phyloP scores from a whole-genome alignment of 2,797 vertebrate species.

The Menidia menidia region DNA sequence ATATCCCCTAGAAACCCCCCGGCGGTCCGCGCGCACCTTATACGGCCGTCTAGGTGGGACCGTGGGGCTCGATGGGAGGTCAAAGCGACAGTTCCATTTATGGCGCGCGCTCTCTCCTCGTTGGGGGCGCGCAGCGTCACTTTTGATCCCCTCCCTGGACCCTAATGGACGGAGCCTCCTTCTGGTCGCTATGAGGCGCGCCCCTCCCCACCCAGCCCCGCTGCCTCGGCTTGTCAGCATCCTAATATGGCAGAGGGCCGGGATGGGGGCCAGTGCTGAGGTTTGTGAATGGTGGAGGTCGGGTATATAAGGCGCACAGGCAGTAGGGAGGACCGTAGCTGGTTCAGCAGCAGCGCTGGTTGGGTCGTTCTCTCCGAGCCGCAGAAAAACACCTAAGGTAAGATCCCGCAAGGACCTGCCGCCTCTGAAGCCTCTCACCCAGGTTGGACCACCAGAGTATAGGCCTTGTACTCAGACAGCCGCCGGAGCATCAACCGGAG shows the following conservation, averaged over 20 bases:
- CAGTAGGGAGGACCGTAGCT: slow-evolving; percentile 74
- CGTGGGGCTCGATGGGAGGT: slow-evolving; percentile 83
- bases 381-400: slow-evolving; percentile 85
- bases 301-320: slow-evolving; percentile 81
- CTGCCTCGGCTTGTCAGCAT: slow-evolving; percentile 71
- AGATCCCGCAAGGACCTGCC: slow-evolving; percentile 61
- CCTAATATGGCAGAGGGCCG: slow-evolving; percentile 95
- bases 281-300: slow-evolving; percentile 79
- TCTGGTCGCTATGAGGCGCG: slow-evolving; percentile 31
- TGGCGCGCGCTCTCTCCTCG: slow-evolving; percentile 85
- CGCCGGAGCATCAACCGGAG: slow-evolving; percentile 32
- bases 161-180: slow-evolving; percentile 49
- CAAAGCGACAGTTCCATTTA: slow-evolving; percentile 91
- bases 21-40: slow-evolving; percentile 86
- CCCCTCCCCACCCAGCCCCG: slow-evolving; percentile 42
- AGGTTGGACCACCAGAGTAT: slow-evolving; percentile 34
- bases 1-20: slow-evolving; percentile 71
- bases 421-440: slow-evolving; percentile 42
- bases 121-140: slow-evolving; percentile 70
- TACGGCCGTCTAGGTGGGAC: slow-evolving; percentile 88
- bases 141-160: slow-evolving; percentile 41
- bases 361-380: slow-evolving; percentile 82
- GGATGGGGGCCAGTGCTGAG: slow-evolving; percentile 77
- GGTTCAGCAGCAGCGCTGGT: slow-evolving; percentile 84
- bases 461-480: slow-evolving; percentile 11